Evolutionary conservation across 2,888 invertebrate species (phyloP).

Genomic region (Sclerodermus sp.): DNA sequence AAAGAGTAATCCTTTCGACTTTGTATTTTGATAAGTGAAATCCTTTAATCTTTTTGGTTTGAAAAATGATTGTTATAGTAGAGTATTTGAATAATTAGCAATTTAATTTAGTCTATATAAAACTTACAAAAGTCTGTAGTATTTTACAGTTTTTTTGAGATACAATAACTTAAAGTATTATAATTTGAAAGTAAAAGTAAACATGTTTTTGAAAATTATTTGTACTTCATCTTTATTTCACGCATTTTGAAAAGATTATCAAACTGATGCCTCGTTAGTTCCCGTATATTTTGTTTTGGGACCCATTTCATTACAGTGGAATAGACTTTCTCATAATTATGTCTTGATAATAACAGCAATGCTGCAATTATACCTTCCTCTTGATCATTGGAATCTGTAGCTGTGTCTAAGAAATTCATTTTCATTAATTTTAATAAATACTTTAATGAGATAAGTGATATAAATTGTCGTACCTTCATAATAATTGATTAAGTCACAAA

Average conservation of each 20-base stretch:
- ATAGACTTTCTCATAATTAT: constrained; percentile 28
- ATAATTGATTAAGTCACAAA: constrained; percentile 37
- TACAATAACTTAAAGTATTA: neutral
- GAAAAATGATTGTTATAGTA: no score
- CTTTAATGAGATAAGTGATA: no score
- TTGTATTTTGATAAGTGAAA: no score
- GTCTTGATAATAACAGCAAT: constrained; percentile 39
- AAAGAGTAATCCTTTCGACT: no score
- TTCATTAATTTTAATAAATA: constrained; percentile 10
- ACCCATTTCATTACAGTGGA: constrained; percentile 39
- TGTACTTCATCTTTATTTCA: no score
- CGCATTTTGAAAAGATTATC: constrained; percentile 25
- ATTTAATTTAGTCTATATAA: no score
- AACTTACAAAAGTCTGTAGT: no score
- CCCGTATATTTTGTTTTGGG: constrained; percentile 27
- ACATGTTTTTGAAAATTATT: no score
- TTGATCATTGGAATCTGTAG: constrained; percentile 37
- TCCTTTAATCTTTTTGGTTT: no score
- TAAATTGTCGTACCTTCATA: constrained; percentile 32
- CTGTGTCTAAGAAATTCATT: neutral
- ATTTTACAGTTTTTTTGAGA: no score
- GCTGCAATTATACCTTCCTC: constrained; percentile 47
- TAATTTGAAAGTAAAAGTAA: neutral
- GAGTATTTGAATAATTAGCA: no score
- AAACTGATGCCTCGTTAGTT: constrained; percentile 32